Percentiles rank a stretch among this genome's conserved stretches.
Conservation (phyloP, 2,113 vertebrate species). For the Siniperca chuatsi region DNA sequence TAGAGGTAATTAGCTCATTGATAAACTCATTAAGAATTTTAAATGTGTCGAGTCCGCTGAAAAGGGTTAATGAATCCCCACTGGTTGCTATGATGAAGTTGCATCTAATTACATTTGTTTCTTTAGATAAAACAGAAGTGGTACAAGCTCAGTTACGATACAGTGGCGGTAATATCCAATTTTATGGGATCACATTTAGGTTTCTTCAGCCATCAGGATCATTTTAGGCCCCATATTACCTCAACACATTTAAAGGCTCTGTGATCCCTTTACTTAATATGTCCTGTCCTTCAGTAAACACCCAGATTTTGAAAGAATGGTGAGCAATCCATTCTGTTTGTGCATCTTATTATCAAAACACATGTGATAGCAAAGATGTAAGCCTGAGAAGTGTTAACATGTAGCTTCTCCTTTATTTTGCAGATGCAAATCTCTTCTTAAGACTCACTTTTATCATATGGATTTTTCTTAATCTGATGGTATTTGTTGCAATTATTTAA, state of each 20-base stretch:
- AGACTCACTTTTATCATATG: no score
- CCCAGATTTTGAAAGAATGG: not conserved
- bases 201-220: not conserved
- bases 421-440: not conserved
- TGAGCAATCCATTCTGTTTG: not conserved
- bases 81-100: conserved; percentile 17
- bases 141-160: not conserved
- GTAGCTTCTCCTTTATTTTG: not conserved
- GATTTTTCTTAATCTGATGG: no score
- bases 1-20: conserved; percentile 59
- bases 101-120: conserved; percentile 20
- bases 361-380: not conserved
- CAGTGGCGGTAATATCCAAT: not conserved
- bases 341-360: not conserved
- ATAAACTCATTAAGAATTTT: conserved; percentile 48
- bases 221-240: not conserved
- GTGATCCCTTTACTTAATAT: not conserved
- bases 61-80: conserved; percentile 20
- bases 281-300: not conserved
- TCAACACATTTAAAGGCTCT: not conserved
- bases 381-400: not conserved
- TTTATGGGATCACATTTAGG: not conserved
- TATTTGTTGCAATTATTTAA: no score
- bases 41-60: conserved; percentile 35
- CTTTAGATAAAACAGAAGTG: conserved; percentile 19